Conservation (phyloP, 2,888 invertebrate species). For the Cyrtodaria siliqua region DNA sequence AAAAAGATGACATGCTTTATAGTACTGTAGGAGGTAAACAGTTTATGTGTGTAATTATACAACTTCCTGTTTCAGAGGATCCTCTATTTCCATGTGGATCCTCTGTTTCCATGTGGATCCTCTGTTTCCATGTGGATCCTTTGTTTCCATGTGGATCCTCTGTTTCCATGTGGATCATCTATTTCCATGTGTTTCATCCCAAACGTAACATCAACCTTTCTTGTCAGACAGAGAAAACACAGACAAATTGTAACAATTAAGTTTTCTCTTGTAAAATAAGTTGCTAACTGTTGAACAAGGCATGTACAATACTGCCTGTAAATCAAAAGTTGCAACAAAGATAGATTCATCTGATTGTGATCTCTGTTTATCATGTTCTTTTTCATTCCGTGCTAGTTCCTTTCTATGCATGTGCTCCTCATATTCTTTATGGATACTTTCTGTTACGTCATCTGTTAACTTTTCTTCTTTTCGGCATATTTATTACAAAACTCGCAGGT, state of each 20-base stretch:
- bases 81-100: slow-evolving; percentile 32
- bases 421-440: slow-evolving; percentile 5
- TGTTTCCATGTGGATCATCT: too few relatives aligned
- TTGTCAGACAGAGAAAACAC: slow-evolving; percentile 35
- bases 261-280: slow-evolving; percentile 46
- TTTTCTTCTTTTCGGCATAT: slow-evolving; percentile 25
- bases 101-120: too few relatives aligned
- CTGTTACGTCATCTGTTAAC: not conserved
- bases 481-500: too few relatives aligned
- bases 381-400: slow-evolving; percentile 41
- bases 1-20: slow-evolving; percentile 26
- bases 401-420: slow-evolving; percentile 27
- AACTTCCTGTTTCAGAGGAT: too few relatives aligned
- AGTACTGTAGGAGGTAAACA: slow-evolving; percentile 15
- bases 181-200: slow-evolving; percentile 42
- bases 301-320: slow-evolving; percentile 42
- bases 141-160: too few relatives aligned
- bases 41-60: slow-evolving; percentile 25
- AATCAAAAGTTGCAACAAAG: slow-evolving; percentile 31
- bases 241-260: slow-evolving; percentile 43
- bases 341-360: not conserved
- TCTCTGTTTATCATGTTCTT: too few relatives aligned
- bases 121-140: too few relatives aligned
- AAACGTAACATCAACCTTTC: slow-evolving; percentile 20
- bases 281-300: slow-evolving; percentile 47